Percentiles rank a stretch among this genome's conserved stretches.
Conservation (phyloP, 2,888 invertebrate genomes). For the Pristionchus japonicus region DNA sequence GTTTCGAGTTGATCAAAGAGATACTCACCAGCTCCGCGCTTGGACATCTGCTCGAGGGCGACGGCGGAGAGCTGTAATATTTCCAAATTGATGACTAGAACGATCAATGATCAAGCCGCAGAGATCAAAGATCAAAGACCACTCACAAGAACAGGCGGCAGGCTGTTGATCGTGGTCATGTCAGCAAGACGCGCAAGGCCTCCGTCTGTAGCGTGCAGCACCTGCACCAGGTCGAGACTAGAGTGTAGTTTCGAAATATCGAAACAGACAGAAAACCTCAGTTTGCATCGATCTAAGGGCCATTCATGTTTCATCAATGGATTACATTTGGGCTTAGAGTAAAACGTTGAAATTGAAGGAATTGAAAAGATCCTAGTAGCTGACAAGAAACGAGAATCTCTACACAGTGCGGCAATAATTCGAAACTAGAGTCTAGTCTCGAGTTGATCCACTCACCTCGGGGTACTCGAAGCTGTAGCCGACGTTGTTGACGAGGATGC, state of each 20-base stretch:
- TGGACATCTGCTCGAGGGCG: slow-evolving; percentile 88
- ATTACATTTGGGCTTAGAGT: too few relatives aligned
- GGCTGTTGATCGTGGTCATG: slow-evolving; percentile 86
- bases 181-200: slow-evolving; percentile 66
- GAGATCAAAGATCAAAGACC: background rate
- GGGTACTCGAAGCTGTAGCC: slow-evolving; percentile 89
- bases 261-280: too few relatives aligned
- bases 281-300: too few relatives aligned
- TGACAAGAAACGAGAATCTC: too few relatives aligned
- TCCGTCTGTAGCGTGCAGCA: slow-evolving; percentile 68
- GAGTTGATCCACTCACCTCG: slow-evolving; percentile 78
- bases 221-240: slow-evolving; percentile 42
- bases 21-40: slow-evolving; percentile 81
- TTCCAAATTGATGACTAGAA: too few relatives aligned
- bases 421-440: background rate
- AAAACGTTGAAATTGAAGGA: too few relatives aligned
- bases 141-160: slow-evolving; percentile 82
- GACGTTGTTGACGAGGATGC: slow-evolving; percentile 86
- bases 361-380: too few relatives aligned
- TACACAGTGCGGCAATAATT: background rate
- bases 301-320: too few relatives aligned
- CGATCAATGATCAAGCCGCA: background rate
- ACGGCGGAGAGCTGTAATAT: slow-evolving; percentile 85
- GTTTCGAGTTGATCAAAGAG: background rate
- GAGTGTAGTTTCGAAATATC: background rate